Evolutionary conservation across 1,140 invertebrate species (phyloP).

Genomic region (Panonychus citri): DNA sequence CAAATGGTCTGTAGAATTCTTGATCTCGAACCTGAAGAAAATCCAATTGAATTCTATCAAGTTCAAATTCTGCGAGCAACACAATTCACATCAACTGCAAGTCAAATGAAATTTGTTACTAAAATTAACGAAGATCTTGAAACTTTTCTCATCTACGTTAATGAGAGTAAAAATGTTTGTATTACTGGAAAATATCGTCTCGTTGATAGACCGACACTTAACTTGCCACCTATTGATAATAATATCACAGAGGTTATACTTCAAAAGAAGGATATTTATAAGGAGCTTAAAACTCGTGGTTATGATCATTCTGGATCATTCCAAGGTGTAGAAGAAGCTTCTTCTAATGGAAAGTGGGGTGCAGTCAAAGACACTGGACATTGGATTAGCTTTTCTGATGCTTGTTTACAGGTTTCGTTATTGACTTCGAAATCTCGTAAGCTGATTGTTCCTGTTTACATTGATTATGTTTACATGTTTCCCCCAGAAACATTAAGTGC

Average conservation of each 20-base stretch:
- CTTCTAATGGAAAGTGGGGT: constrained; percentile 29
- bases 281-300: constrained; percentile 66
- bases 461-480: neutral
- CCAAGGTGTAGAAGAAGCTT: constrained; percentile 41
- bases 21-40: no score
- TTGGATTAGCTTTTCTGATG: constrained; percentile 60
- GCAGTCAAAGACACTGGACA: constrained; percentile 54
- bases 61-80: constrained; percentile 52
- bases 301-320: constrained; percentile 78
- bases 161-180: constrained; percentile 54
- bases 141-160: constrained; percentile 73
- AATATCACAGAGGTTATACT: constrained; percentile 31
- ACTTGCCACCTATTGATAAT: constrained; percentile 12
- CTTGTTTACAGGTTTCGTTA: neutral
- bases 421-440: neutral
- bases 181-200: constrained; percentile 42
- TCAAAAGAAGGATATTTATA: constrained; percentile 33
- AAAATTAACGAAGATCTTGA: constrained; percentile 65
- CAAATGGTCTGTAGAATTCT: constrained; percentile 57
- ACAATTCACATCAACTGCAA: constrained; percentile 42
- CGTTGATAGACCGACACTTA: constrained; percentile 16
- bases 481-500: neutral
- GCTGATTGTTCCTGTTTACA: constrained; percentile 32
- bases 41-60: constrained; percentile 50
- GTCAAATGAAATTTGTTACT: constrained; percentile 66